Evolutionary conservation across 2,888 invertebrate genomes (phyloP), one percentile per base, ranked within the genome.

Genomic region (Ophion obscuratus): DNA sequence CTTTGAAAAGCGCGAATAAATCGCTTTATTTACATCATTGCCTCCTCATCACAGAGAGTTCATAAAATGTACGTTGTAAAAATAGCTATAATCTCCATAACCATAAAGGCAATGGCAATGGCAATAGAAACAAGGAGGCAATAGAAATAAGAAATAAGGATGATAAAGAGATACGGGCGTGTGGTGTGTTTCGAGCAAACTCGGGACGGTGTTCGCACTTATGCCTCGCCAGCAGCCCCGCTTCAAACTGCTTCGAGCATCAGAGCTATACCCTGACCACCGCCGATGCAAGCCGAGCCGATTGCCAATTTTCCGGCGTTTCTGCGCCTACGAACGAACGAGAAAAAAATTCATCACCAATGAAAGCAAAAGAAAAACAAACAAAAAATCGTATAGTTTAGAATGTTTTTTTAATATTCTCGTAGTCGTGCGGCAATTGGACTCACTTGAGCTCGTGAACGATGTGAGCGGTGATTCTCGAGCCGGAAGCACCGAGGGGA

Each of bases 241-340:
- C 81, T 89, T 95, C 95, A 97, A 87, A 97, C 94, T 53, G 96
- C 94, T 94, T 99, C 99, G 67, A 99, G 93, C 93, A 99, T 95
- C 17, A 99, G 91, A 2, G 99, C 99, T 92, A 99, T 99, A 84
- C 99, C 99, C 95, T 99, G 99, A 2, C 99, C 99, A 67, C 99
- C 99, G 44, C 99, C 99, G 94, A 99, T 99, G 94, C 99, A 99
- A 0, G 99, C 99, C 0, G 99, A 97, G 11, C 99, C 99, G 92
- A 99, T 97, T 53, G 96, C 99, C 85, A 97, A 96, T 94, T 98
- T 98, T 40, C 96, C 96, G 70, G 97, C 97, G 87, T 97, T 97
- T 88, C 98, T 96, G 94, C 98, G 98, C 94, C 98, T 98, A 93
- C 9, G 84, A 77, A 44, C 14, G 6, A 44, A 10, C 2, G 24